A percentile compares a stretch with the other conserved stretches of the same genome.
These are phyloP conservation scores for Neuroterus valhalla DNA, from an alignment of 1,140 invertebrate species.

Conservation along the genomic window DNA sequence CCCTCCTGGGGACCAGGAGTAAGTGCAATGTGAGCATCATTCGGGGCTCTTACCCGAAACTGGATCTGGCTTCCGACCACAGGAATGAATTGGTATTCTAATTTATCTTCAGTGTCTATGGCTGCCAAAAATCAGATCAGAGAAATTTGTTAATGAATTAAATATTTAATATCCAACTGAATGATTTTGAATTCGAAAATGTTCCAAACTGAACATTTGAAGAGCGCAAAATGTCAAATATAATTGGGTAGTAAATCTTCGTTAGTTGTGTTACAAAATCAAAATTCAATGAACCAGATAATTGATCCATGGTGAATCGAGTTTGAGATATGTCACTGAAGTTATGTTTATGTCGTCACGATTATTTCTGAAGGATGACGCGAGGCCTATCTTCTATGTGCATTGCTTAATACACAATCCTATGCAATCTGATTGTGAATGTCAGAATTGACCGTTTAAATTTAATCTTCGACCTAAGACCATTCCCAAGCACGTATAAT, in stretches of 20 bases:
- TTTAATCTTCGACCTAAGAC: conserved; percentile 8
- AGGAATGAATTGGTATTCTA: conserved; percentile 88
- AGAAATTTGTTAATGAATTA: not conserved
- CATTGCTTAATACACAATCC: not conserved
- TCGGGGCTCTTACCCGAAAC: conserved; percentile 83
- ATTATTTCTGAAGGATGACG: conserved; percentile 17
- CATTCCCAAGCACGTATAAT: not conserved
- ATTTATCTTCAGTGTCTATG: conserved; percentile 84
- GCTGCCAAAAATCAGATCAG: conserved; percentile 75
- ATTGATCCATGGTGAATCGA: conserved; percentile 15
- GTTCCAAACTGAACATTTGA: not conserved
- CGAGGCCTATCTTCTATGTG: not conserved
- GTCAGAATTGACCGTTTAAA: conserved; percentile 12
- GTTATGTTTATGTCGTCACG: conserved; percentile 3
- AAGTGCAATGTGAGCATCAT: conserved; percentile 88
- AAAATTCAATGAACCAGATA: conserved; percentile 8
- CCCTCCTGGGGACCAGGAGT: conserved; percentile 79
- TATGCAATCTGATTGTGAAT: not conserved
- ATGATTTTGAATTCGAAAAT: conserved; percentile 3
- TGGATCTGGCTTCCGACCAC: conserved; percentile 80
- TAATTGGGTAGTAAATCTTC: not conserved
- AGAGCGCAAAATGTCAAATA: not conserved
- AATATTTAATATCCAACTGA: conserved; percentile 43
- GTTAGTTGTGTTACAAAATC: conserved; percentile 1
- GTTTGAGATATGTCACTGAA: not conserved